Conservation (phyloP, 2,888 invertebrate species). For the Hofmannophila pseudospretella region DNA sequence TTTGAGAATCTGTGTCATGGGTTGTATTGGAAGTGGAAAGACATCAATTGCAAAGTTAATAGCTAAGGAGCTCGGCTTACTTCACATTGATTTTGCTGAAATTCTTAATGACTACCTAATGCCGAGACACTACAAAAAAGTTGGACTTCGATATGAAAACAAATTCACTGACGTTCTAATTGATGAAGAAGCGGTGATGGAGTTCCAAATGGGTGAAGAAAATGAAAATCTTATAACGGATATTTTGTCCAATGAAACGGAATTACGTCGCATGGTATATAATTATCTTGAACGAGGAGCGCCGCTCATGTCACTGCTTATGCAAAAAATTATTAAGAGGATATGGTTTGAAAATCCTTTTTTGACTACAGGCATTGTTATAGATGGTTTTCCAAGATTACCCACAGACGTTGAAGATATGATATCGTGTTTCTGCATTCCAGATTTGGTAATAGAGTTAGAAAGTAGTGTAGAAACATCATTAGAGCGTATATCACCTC, state of each 20-base stretch:
- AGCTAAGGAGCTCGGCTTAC: constrained; percentile 74
- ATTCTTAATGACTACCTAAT: constrained; percentile 47
- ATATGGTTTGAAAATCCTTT: constrained; percentile 76
- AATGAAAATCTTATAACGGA: constrained; percentile 41
- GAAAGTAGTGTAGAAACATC: constrained; percentile 44
- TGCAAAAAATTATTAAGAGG: constrained; percentile 57
- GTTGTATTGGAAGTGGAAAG: constrained; percentile 75
- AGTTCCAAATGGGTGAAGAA: constrained; percentile 57
- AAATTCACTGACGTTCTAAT: constrained; percentile 42
- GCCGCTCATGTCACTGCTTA: constrained; percentile 56
- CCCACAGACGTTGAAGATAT: constrained; percentile 74
- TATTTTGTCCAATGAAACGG: constrained; percentile 51
- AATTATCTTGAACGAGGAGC: constrained; percentile 71
- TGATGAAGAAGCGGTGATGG: constrained; percentile 50
- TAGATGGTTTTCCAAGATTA: constrained; percentile 80
- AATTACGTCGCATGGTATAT: constrained; percentile 49
- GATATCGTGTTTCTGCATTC: constrained; percentile 66
- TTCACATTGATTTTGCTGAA: constrained; percentile 68
- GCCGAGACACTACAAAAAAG: constrained; percentile 61
- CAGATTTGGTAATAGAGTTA: constrained; percentile 77
- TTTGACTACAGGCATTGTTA: constrained; percentile 67
- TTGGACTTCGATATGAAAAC: constrained; percentile 63
- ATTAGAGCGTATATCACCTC: constrained; percentile 42
- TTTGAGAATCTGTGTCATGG: constrained; percentile 77
- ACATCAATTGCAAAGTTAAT: constrained; percentile 65